phyloP scores from a whole-genome alignment of 2,888 invertebrate species.

The Idaea dimidiata region DNA sequence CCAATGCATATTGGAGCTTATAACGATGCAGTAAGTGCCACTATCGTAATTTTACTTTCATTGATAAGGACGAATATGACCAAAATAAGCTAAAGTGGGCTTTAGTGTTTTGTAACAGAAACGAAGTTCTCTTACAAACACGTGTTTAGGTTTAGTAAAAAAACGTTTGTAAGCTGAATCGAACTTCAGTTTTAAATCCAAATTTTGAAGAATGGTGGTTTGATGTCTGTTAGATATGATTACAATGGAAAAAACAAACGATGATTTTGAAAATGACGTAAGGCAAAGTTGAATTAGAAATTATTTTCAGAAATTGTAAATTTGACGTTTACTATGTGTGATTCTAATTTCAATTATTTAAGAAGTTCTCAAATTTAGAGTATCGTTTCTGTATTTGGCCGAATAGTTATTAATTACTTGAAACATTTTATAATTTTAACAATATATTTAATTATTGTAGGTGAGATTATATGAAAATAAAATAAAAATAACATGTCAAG shows the following conservation, averaged over 20 bases:
- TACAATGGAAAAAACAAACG: slow-evolving; percentile 8
- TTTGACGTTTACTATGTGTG: too few species aligned
- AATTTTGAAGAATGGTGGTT: slow-evolving; percentile 18
- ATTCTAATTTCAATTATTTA: too few species aligned
- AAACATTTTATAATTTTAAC: too few species aligned
- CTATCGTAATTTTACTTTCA: slow-evolving; percentile 27
- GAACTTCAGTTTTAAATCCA: slow-evolving; percentile 33
- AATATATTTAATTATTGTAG: too few species aligned
- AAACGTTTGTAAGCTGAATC: slow-evolving; percentile 32
- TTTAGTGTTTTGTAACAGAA: slow-evolving; percentile 38
- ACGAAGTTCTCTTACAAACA: slow-evolving; percentile 25
- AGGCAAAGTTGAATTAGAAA: not conserved
- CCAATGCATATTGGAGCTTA: not conserved
- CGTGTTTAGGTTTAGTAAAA: slow-evolving; percentile 34
- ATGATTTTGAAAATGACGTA: slow-evolving; percentile 6
- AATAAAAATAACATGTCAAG: too few species aligned
- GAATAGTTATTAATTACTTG: too few species aligned
- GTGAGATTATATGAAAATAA: too few species aligned
- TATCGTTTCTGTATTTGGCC: too few species aligned
- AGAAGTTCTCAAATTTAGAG: too few species aligned
- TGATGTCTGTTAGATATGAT: slow-evolving; percentile 4
- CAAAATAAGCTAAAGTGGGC: slow-evolving; percentile 40
- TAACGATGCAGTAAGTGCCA: not conserved
- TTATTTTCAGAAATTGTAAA: too few species aligned
- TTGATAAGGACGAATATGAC: slow-evolving; percentile 23